Conservation (phyloP, 2,888 invertebrate species). For the Dolichomitus sp. region DNA sequence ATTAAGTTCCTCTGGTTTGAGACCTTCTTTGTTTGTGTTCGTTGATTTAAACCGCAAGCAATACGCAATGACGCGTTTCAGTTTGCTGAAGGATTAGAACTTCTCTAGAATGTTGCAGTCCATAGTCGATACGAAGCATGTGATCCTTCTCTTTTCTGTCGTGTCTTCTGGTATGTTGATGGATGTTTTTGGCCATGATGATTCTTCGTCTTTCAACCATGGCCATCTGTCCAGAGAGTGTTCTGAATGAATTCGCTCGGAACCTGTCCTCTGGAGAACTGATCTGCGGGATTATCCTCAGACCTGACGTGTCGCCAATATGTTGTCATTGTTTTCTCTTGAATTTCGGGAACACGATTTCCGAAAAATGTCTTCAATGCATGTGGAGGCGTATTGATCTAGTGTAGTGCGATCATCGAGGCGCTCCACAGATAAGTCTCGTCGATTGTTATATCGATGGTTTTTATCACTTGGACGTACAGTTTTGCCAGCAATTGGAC, state of each 20-base stretch:
- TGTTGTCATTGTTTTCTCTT: not conserved
- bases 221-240: slow-evolving; percentile 19
- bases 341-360: slow-evolving; percentile 50
- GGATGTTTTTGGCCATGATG: not conserved
- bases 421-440: too few relatives aligned
- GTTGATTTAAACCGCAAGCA: slow-evolving; percentile 57
- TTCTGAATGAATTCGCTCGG: slow-evolving; percentile 36
- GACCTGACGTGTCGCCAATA: slow-evolving; percentile 43
- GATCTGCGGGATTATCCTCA: slow-evolving; percentile 44
- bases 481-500: too few relatives aligned
- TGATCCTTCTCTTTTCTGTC: not conserved
- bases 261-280: slow-evolving; percentile 34
- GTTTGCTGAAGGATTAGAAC: slow-evolving; percentile 9
- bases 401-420: too few relatives aligned
- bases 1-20: too few relatives aligned
- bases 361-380: too few relatives aligned
- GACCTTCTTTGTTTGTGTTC: too few relatives aligned
- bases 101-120: too few relatives aligned
- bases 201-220: not conserved
- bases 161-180: slow-evolving; percentile 10
- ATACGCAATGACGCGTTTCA: too few relatives aligned
- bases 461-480: too few relatives aligned
- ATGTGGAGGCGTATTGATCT: too few relatives aligned
- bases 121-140: too few relatives aligned
- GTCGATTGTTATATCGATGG: too few relatives aligned